Conservation (phyloP, 2,113 vertebrate species). For the Numida meleagris region DNA sequence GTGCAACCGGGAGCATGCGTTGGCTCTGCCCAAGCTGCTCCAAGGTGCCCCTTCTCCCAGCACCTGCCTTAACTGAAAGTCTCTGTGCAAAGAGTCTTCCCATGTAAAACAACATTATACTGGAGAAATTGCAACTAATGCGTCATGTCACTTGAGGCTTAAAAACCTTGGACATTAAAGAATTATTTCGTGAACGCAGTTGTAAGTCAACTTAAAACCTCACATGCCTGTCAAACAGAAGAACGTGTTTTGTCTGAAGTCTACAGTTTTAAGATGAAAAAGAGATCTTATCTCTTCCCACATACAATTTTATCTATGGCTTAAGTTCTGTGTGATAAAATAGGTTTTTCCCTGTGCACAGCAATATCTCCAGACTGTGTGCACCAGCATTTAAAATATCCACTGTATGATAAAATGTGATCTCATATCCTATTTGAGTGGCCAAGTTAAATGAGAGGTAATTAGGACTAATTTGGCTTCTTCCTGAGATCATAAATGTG, state of each 20-base stretch:
- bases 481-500: slow-evolving; percentile 29
- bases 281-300: neutral
- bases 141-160: neutral
- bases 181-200: neutral
- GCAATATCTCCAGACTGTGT: neutral
- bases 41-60: neutral
- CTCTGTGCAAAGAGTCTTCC: neutral
- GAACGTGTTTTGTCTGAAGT: neutral
- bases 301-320: neutral
- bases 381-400: slow-evolving; percentile 6
- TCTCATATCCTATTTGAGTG: slow-evolving; percentile 46
- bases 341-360: neutral
- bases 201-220: neutral
- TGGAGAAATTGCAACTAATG: neutral
- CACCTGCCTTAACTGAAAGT: neutral
- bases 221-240: neutral
- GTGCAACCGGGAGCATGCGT: fast-evolving
- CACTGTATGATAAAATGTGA: slow-evolving; percentile 39
- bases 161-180: neutral
- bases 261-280: neutral
- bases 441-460: slow-evolving; percentile 50
- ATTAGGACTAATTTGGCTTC: slow-evolving; percentile 41
- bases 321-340: neutral
- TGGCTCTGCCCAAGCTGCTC: fast-evolving
- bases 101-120: neutral